Evolutionary conservation across 2,888 invertebrate species (phyloP).

Genomic region (Tipula vernalis): DNA sequence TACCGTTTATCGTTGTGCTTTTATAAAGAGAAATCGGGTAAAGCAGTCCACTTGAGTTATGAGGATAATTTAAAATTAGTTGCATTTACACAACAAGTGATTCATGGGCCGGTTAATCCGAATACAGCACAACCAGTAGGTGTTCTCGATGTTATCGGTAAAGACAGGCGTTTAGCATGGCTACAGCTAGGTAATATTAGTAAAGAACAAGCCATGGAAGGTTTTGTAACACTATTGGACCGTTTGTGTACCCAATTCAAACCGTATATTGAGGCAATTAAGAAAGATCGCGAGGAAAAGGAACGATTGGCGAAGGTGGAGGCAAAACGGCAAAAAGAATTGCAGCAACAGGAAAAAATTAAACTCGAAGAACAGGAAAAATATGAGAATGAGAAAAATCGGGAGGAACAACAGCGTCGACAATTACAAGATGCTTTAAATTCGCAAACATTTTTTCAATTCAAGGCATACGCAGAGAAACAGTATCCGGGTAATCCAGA

Average conservation of each 20-base stretch:
- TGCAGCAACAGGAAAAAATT: constrained; percentile 42
- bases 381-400: constrained; percentile 20
- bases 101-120: constrained; percentile 66
- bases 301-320: constrained; percentile 43
- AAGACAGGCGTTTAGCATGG: constrained; percentile 88
- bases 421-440: constrained; percentile 94
- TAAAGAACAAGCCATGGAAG: constrained; percentile 78
- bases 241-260: constrained; percentile 80
- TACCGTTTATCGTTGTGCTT: constrained; percentile 82
- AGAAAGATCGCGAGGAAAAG: constrained; percentile 74
- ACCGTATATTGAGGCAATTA: constrained; percentile 83
- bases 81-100: constrained; percentile 84
- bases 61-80: constrained; percentile 85
- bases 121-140: constrained; percentile 70
- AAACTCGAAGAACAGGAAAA: constrained; percentile 39
- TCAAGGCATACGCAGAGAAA: constrained; percentile 85
- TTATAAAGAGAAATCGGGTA: constrained; percentile 98
- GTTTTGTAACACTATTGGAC: constrained; percentile 81
- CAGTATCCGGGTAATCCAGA: constrained; percentile 77
- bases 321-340: constrained; percentile 22
- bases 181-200: constrained; percentile 77
- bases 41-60: constrained; percentile 88
- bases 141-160: constrained; percentile 89
- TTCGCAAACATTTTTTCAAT: constrained; percentile 84
- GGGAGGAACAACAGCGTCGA: constrained; percentile 37